Evolutionary conservation across 2,888 invertebrate genomes (phyloP).

Genomic region (Lutraria lutraria): DNA sequence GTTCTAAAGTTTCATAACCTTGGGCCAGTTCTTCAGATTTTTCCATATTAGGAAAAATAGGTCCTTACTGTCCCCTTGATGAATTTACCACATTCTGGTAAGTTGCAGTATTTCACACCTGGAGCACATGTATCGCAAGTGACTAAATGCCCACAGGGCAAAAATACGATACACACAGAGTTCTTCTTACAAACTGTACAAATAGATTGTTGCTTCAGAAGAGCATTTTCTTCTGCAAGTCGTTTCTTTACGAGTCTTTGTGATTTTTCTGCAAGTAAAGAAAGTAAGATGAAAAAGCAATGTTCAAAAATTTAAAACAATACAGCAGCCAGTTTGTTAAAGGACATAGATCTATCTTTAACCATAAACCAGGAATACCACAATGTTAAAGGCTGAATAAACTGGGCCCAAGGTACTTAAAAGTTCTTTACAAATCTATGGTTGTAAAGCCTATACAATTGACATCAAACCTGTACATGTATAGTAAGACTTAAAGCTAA

Average conservation of each 20-base stretch:
- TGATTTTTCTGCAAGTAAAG: slow-evolving; percentile 8
- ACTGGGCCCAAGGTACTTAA: no score
- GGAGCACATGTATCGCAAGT: slow-evolving; percentile 42
- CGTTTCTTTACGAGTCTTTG: slow-evolving; percentile 14
- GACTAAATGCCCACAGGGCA: slow-evolving; percentile 41
- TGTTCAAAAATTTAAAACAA: neutral
- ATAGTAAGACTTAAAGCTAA: no score
- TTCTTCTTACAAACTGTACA: slow-evolving; percentile 31
- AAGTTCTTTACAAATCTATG: no score
- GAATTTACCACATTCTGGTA: slow-evolving; percentile 22
- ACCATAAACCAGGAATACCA: no score
- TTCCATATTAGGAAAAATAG: slow-evolving; percentile 23
- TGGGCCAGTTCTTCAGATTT: no score
- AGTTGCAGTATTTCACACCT: slow-evolving; percentile 17
- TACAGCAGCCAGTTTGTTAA: no score
- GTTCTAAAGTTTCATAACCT: no score
- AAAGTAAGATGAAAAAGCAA: neutral
- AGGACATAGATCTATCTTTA: neutral
- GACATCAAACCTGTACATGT: no score
- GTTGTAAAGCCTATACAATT: no score
- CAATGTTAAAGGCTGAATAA: no score
- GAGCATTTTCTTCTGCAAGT: slow-evolving; percentile 34
- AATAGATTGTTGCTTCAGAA: slow-evolving; percentile 26
- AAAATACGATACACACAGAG: slow-evolving; percentile 35
- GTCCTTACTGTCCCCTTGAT: slow-evolving; percentile 44